Conservation (phyloP, 2,888 invertebrate species). For the Nezara viridula region DNA sequence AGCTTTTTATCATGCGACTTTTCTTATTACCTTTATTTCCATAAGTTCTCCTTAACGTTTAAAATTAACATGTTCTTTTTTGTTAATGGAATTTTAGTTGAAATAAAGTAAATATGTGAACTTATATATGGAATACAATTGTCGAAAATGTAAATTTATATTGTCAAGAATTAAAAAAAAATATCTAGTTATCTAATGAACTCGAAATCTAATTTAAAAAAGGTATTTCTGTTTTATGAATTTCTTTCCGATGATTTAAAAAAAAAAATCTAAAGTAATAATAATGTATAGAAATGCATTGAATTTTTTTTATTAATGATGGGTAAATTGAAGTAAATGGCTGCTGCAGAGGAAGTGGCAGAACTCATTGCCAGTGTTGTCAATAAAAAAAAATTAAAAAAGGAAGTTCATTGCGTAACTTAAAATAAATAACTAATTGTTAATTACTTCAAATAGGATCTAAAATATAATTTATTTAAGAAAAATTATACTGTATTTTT, state of each 20-base stretch:
- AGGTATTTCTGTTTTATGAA: no score
- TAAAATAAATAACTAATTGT: no score
- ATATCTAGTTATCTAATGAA: no score
- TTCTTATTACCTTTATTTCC: background rate
- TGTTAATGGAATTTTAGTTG: background rate
- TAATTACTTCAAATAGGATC: background rate
- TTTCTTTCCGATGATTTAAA: no score
- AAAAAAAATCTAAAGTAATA: no score
- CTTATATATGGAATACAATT: background rate
- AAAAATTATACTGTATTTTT: background rate
- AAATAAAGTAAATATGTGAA: background rate
- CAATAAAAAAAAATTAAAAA: no score
- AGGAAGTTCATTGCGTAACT: background rate
- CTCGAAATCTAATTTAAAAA: no score
- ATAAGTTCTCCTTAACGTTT: no score
- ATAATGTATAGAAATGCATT: no score
- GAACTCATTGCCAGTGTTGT: background rate
- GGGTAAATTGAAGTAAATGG: background rate
- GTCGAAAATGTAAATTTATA: background rate
- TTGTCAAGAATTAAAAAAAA: no score
- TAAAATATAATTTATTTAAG: background rate
- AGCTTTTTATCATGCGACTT: background rate
- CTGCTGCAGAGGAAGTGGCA: background rate
- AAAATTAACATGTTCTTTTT: no score
- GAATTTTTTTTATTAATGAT: background rate